phyloP scores from a whole-genome alignment of 2,797 vertebrate species.

The Halcyon smyrnensis region DNA sequence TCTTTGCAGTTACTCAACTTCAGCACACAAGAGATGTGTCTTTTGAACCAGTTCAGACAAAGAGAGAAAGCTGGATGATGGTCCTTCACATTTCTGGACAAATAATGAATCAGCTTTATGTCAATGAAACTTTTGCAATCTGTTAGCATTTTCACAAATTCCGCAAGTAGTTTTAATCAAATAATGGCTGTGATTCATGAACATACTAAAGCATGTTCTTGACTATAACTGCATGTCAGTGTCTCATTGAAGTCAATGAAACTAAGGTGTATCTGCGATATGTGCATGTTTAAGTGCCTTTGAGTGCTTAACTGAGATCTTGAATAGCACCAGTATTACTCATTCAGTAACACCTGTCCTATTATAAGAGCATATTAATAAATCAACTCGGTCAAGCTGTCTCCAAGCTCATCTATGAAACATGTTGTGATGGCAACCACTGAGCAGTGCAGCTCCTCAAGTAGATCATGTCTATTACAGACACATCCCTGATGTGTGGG shows the following conservation, averaged over 20 bases:
- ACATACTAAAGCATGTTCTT: neutral
- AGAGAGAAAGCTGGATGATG: neutral
- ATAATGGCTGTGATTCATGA: neutral
- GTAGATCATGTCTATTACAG: neutral
- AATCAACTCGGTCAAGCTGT: neutral
- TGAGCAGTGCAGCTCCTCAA: neutral
- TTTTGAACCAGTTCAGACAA: constrained; percentile 11
- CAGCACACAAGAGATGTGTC: neutral
- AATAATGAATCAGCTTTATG: neutral
- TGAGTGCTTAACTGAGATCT: neutral
- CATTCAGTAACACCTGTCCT: constrained; percentile 22
- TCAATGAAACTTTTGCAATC: neutral
- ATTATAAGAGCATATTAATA: constrained; percentile 9
- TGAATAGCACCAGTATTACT: neutral
- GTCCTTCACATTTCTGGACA: neutral
- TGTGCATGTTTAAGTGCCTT: neutral
- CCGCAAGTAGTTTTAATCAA: neutral
- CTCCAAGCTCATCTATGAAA: constrained; percentile 17
- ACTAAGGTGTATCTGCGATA: neutral
- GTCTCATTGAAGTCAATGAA: neutral
- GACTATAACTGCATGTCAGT: neutral
- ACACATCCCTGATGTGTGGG: neutral
- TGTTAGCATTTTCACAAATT: constrained; percentile 1
- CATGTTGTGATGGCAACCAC: neutral
- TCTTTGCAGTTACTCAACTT: neutral